phyloP scores from a whole-genome alignment of 2,113 vertebrate species.

The Ginglymostoma cirratum region DNA sequence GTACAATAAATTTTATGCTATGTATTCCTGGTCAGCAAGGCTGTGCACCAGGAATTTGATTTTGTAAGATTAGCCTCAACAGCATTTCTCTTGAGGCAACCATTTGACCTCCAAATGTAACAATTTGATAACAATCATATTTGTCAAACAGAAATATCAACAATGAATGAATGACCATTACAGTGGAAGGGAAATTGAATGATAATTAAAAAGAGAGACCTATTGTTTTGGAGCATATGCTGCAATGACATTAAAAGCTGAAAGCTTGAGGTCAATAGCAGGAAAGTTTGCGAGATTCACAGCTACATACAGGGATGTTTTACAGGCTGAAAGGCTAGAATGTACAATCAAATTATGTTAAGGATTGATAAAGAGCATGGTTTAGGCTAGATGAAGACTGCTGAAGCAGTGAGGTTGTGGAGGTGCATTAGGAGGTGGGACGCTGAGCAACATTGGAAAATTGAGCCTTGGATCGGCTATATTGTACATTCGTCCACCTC shows the following conservation, averaged over 20 bases:
- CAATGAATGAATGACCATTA: neutral
- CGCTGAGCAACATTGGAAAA: too few species aligned
- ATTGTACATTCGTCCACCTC: too few species aligned
- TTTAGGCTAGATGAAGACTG: neutral
- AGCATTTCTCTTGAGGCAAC: neutral
- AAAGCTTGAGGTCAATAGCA: neutral
- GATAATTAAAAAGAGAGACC: neutral
- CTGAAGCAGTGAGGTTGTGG: neutral
- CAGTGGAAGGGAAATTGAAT: neutral
- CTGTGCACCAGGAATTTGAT: neutral
- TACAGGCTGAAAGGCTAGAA: neutral
- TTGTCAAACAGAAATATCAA: neutral
- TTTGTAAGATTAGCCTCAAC: neutral
- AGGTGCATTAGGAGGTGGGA: too few species aligned
- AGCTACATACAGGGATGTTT: neutral
- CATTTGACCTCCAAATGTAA: neutral
- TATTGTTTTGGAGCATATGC: neutral
- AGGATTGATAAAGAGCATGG: neutral
- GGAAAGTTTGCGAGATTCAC: too few species aligned
- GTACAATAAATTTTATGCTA: neutral
- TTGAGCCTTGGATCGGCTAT: too few species aligned
- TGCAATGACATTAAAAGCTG: neutral
- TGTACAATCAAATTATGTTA: neutral
- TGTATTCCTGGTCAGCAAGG: neutral
- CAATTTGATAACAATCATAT: neutral